Base-by-base conservation (phyloP, 2,797 vertebrate species). In the Silurus lanzhouensis region DNA sequence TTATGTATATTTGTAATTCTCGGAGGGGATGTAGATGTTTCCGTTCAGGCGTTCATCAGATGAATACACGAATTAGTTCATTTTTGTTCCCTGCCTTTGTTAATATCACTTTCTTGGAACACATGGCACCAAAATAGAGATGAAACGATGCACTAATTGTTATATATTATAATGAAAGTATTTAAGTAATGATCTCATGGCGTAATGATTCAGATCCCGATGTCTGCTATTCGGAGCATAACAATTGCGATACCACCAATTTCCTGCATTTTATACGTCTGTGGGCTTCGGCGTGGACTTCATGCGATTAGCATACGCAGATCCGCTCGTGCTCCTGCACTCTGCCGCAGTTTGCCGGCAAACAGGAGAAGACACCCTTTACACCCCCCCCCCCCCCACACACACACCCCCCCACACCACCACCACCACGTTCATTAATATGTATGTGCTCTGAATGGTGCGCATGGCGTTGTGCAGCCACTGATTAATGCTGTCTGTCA, bases 401-500 rank as follows among this genome's bases (percentile, higher is more conserved):
- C 48, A 9, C 9, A 1, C 48, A 9, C 48, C 0, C 48, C 9
- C 48, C 8, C 48, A 52, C 48, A 4, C 38, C 38, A 4, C 38
- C 38, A 38, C 48, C 48, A 52, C 10, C 48, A 7, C 48, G 48
- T 91, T 95, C 94, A 97, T 97, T 97, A 97, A 97, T 97, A 97
- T 97, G 97, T 96, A 97, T 97, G 95, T 95, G 91, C 94, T 95
- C 93, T 96, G 96, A 96, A 95, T 96, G 92, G 95, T 95, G 95
- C 95, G 93, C 94, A 94, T 95, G 95, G 93, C 96, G 93, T 95
- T 95, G 93, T 91, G 95, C 94, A 95, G 94, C 94, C 93, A 93
- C 94, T 96, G 95, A 97, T 97, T 97, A 98, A 98, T 96, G 95
- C 95, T 96, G 92, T 96, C 93, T 99, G 95, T 99, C 96, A 96